Evolutionary conservation across 2,888 invertebrate species (phyloP).

Genomic region (Cyclophora punctaria): DNA sequence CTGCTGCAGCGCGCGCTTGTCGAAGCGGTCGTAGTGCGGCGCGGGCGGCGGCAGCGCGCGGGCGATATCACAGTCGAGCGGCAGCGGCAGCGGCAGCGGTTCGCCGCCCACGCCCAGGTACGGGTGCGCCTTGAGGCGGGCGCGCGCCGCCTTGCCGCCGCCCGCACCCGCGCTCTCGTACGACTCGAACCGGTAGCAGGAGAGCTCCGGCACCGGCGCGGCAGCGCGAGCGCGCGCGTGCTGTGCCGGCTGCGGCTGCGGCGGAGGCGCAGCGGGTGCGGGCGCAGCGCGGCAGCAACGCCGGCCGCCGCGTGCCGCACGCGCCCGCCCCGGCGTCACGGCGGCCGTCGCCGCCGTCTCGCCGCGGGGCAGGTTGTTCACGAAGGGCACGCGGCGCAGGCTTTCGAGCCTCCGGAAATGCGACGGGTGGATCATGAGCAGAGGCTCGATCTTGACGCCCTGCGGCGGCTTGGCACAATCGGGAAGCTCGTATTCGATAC

Average conservation of each 20-base stretch:
- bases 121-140: conserved; percentile 48
- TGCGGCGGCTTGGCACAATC: conserved; percentile 91
- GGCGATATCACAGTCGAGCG: conserved; percentile 64
- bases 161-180: conserved; percentile 30
- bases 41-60: conserved; percentile 54
- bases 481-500: conserved; percentile 92
- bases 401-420: conserved; percentile 91
- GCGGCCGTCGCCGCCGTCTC: conserved; percentile 35
- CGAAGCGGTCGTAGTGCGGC: conserved; percentile 64
- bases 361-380: conserved; percentile 85
- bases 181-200: conserved; percentile 45
- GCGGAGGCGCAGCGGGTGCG: conserved; percentile 28
- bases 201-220: conserved; percentile 12
- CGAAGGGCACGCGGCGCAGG: conserved; percentile 86
- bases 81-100: conserved; percentile 37
- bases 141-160: conserved; percentile 38
- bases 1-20: conserved; percentile 70
- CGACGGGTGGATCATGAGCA: conserved; percentile 92
- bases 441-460: conserved; percentile 86
- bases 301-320: conserved; percentile 35
- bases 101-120: conserved; percentile 47
- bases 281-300: conserved; percentile 33
- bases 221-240: conserved; percentile 10
- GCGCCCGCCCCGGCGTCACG: conserved; percentile 32
- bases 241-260: conserved; percentile 23